These are phyloP conservation scores for Philaethria dido DNA, from an alignment of 2,888 invertebrate species.

Conservation along the genomic window DNA sequence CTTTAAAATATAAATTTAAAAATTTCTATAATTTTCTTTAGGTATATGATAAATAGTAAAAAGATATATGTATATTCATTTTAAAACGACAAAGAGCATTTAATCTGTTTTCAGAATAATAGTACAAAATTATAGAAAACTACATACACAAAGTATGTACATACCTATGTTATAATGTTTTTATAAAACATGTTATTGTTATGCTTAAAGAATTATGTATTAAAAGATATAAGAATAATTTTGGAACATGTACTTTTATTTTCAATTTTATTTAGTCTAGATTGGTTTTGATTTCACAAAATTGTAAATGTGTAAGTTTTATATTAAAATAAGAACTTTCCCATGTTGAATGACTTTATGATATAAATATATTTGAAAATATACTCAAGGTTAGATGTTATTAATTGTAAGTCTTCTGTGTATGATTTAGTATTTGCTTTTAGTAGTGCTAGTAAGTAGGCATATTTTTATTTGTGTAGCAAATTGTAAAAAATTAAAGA, in stretches of 20 bases:
- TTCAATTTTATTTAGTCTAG: conserved; percentile 6
- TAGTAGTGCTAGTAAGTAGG: not conserved
- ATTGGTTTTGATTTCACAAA: not conserved
- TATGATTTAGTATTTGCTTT: conserved; percentile 14
- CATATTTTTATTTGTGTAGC: not conserved
- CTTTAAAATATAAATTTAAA: not conserved
- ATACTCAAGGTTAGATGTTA: not conserved
- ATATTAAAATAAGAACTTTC: not conserved
- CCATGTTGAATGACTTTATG: not conserved
- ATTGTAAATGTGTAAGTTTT: not conserved
- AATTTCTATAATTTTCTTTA: not conserved
- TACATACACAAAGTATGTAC: not conserved
- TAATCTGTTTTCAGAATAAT: conserved; percentile 4
- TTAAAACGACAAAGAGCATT: not conserved
- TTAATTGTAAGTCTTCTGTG: not conserved
- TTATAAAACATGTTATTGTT: not conserved
- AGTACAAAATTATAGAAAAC: conserved; percentile 4
- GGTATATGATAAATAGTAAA: not conserved
- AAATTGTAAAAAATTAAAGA: not conserved
- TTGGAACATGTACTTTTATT: conserved; percentile 2
- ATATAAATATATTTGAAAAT: not conserved
- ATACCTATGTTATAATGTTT: not conserved
- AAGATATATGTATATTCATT: not conserved
- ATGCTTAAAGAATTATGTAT: conserved; percentile 7
- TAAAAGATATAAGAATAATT: not conserved